Base-by-base conservation (phyloP, 2,113 vertebrate genomes). In the Nestor notabilis region DNA sequence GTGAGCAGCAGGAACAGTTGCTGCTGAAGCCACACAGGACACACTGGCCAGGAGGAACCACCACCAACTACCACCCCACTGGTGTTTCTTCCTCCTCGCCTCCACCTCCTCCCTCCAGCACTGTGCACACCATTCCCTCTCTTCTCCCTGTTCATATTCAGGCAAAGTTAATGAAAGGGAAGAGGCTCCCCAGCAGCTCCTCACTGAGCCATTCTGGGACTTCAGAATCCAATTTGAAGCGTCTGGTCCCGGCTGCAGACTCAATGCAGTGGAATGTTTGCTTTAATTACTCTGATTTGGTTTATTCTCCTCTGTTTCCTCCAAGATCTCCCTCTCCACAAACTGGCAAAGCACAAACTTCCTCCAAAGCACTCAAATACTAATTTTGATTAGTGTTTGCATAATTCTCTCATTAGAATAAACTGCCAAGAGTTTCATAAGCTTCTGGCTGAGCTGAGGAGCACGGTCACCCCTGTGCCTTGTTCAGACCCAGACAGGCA, bases 391-490 rank as follows among this genome's bases (percentile, higher is more conserved):
- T 31, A 4, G 7, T 7, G 31, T 78, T 79, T 78, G 71, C 60
- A 55, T 61, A 66, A 83, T 74, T 74, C 17, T 39, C 66, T 68
- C 53, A 24, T 64, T 46, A 79, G 28, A 44, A 52, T n/a, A 35
- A 78, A 37, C 37, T 19, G n/a, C 41, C 70, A 41, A 46, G 11
- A 33, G 24, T 16, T 58, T 27, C 7, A 1, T 4, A 31, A 83
- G 47, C 53, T 28, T 14, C 74, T 10, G 39, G 17, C 78, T 31
- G 53, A 74, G 72, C 28, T 25, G 33, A 39, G 17, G 23, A 66
- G 16, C 4, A 0, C 1, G 1, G 33, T 13, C 10, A 0, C 15
- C 58, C 79, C 52, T 4, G 58, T 0, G 3, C 47, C 55, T 58
- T 58, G 55, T n/a, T 58, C 55, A n/a, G 55, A n/a, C 55, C 20